phyloP scores from a whole-genome alignment of 2,888 invertebrate species.

The Heliconius sara region DNA sequence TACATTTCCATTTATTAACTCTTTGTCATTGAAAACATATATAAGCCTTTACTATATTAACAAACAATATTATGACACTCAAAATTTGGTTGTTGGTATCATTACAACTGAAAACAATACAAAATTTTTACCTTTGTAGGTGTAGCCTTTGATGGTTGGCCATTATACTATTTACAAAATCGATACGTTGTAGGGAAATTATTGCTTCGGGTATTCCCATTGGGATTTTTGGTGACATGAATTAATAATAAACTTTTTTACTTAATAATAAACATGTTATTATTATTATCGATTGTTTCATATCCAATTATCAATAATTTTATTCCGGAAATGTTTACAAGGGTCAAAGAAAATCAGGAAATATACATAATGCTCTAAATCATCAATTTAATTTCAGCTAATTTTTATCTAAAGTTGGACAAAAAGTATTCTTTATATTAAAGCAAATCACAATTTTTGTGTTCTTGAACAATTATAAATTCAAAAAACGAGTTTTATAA shows the following conservation, averaged over 20 bases:
- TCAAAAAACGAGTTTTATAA: slow-evolving; percentile 19
- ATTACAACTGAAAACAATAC: neutral
- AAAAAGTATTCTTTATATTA: neutral
- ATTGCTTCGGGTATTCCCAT: neutral
- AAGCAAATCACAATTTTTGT: neutral
- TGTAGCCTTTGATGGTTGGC: neutral
- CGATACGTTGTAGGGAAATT: neutral
- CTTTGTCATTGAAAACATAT: too few species aligned
- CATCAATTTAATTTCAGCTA: neutral
- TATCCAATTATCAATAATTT: neutral
- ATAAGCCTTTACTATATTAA: neutral
- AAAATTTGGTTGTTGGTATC: too few species aligned
- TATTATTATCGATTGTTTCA: neutral
- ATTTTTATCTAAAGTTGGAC: neutral
- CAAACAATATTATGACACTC: neutral
- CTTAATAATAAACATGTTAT: neutral
- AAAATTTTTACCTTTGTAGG: neutral
- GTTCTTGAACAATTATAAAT: slow-evolving; percentile 4
- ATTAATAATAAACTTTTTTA: neutral
- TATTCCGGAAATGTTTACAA: neutral
- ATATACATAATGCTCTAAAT: neutral
- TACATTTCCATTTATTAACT: too few species aligned
- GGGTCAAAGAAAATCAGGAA: neutral
- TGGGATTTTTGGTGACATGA: neutral
- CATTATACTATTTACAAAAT: neutral